Evolutionary conservation across 2,888 invertebrate genomes (phyloP).

Genomic region (Polyommatus iphigenia): DNA sequence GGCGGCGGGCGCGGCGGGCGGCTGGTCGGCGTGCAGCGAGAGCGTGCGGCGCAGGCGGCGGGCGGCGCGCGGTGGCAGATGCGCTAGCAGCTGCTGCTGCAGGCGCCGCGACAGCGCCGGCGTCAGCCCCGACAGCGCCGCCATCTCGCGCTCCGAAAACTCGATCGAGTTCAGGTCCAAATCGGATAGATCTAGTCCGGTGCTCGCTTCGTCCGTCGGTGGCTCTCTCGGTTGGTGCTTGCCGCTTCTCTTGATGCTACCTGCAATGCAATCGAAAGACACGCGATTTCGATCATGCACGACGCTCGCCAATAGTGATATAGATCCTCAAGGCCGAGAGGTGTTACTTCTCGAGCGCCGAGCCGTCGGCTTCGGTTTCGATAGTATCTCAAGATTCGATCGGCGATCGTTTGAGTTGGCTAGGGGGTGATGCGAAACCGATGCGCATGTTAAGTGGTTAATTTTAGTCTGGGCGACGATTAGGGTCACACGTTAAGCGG

Average conservation of each 20-base stretch:
- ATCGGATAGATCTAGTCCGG: slow-evolving; percentile 79
- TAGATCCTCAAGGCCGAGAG: slow-evolving; percentile 48
- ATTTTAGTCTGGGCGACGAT: slow-evolving; percentile 59
- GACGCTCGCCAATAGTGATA: slow-evolving; percentile 73
- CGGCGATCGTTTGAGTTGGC: slow-evolving; percentile 33
- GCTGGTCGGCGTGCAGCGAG: slow-evolving; percentile 66
- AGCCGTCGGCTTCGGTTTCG: slow-evolving; percentile 38
- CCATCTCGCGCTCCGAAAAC: slow-evolving; percentile 85
- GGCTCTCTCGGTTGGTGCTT: slow-evolving; percentile 59
- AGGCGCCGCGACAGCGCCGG: slow-evolving; percentile 86
- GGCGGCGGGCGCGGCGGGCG: slow-evolving; percentile 49
- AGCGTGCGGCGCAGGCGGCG: slow-evolving; percentile 84
- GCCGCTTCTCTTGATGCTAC: slow-evolving; percentile 70
- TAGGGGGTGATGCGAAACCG: slow-evolving; percentile 47
- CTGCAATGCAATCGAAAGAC: slow-evolving; percentile 76
- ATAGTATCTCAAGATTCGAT: slow-evolving; percentile 31
- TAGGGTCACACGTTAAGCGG: slow-evolving; percentile 69
- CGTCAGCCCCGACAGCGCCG: slow-evolving; percentile 76
- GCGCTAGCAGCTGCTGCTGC: slow-evolving; percentile 85
- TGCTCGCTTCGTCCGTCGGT: slow-evolving; percentile 46
- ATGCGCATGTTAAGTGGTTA: slow-evolving; percentile 68
- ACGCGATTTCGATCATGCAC: slow-evolving; percentile 80
- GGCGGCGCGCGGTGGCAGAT: slow-evolving; percentile 85
- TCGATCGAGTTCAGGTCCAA: slow-evolving; percentile 85
- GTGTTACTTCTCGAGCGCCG: slow-evolving; percentile 17